phyloP scores from a whole-genome alignment of 2,888 invertebrate species.

The Eurois occulta region DNA sequence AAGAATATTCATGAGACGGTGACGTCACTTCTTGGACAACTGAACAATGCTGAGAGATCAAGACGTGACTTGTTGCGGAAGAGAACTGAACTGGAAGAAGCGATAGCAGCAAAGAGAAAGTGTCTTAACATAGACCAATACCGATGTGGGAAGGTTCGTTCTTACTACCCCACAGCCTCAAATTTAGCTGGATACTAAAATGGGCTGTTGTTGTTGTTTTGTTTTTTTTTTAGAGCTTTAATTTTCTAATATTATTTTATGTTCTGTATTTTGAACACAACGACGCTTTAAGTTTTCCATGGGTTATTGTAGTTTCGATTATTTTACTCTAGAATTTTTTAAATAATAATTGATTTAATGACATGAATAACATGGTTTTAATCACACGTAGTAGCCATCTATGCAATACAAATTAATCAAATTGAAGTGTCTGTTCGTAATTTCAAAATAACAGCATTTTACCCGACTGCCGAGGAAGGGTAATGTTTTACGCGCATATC shows the following conservation, averaged over 20 bases:
- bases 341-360: no score
- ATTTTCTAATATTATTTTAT: not conserved
- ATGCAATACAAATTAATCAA: no score
- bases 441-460: no score
- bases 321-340: no score
- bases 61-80: constrained; percentile 88
- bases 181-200: constrained; percentile 91
- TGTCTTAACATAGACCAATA: constrained; percentile 93
- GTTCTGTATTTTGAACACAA: no score
- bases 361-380: no score
- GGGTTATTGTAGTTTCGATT: not conserved
- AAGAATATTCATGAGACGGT: constrained; percentile 93
- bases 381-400: no score
- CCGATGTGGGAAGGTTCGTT: constrained; percentile 92
- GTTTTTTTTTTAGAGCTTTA: not conserved
- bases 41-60: constrained; percentile 92
- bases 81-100: constrained; percentile 91
- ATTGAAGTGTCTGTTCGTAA: no score
- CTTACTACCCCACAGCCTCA: constrained; percentile 93
- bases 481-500: no score
- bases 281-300: no score
- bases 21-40: constrained; percentile 91
- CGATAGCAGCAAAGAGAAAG: constrained; percentile 93
- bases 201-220: no score
- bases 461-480: no score